These are phyloP conservation scores for Sphaeramia orbicularis DNA, from an alignment of 2,797 vertebrate species.

Conservation along the genomic window DNA sequence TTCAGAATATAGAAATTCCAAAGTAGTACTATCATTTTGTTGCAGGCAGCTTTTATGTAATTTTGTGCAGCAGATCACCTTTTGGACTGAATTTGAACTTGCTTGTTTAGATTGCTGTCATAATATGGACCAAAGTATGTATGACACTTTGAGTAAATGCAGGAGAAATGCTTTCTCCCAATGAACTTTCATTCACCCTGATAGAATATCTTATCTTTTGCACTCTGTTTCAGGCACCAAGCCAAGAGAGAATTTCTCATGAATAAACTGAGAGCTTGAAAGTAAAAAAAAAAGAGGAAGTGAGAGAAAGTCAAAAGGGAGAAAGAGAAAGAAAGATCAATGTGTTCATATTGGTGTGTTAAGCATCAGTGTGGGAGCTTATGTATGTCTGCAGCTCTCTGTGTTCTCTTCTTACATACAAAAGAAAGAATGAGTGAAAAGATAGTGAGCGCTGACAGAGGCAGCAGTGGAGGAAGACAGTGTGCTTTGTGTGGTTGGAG, in stretches of 20 bases:
- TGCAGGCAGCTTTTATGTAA: conserved; percentile 18
- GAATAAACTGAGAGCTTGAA: conserved; percentile 62
- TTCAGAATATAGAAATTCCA: conserved; percentile 35
- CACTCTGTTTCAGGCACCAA: conserved; percentile 68
- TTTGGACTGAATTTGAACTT: conserved; percentile 59
- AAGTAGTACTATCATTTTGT: conserved; percentile 6
- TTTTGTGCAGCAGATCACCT: conserved; percentile 40
- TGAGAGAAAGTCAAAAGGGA: conserved; percentile 25
- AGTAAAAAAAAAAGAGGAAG: conserved; percentile 28
- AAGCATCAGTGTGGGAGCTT: conserved; percentile 55
- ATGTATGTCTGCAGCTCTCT: conserved; percentile 57
- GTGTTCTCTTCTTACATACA: conserved; percentile 52
- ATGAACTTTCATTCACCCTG: conserved; percentile 77
- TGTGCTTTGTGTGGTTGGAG: conserved; percentile 60
- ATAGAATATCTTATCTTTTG: conserved; percentile 75
- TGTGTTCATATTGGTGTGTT: conserved; percentile 55
- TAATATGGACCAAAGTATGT: conserved; percentile 53
- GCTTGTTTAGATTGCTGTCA: conserved; percentile 47
- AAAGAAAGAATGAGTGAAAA: conserved; percentile 54
- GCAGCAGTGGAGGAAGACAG: conserved; percentile 56
- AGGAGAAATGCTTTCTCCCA: conserved; percentile 48
- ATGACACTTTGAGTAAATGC: conserved; percentile 51
- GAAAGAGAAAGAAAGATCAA: conserved; percentile 51
- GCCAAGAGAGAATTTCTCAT: conserved; percentile 73
- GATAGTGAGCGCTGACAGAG: conserved; percentile 55